These are phyloP conservation scores for Hirtodrosophila alboralis DNA, from an alignment of 2,888 invertebrate species.

Conservation along the genomic window DNA sequence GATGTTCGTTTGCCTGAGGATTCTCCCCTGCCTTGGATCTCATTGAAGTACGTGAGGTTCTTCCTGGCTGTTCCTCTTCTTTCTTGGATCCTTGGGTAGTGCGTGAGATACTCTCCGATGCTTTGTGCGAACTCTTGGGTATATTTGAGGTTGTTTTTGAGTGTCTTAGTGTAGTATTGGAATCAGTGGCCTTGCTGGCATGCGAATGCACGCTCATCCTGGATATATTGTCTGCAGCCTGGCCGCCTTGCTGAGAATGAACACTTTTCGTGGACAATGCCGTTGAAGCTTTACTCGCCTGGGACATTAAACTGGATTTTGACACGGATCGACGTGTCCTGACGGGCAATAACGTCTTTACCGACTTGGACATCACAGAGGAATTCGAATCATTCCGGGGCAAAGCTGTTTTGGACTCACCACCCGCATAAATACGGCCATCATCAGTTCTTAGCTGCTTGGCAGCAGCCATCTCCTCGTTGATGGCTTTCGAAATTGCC, in stretches of 20 bases:
- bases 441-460: slow-evolving; percentile 26
- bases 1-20: slow-evolving; percentile 2
- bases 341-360: slow-evolving; percentile 41
- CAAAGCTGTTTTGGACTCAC: neutral
- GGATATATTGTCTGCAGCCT: neutral
- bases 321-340: slow-evolving; percentile 19
- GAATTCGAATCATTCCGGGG: neutral
- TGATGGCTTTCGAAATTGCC: slow-evolving; percentile 57
- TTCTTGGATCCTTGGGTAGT: neutral
- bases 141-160: neutral
- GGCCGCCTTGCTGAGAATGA: neutral
- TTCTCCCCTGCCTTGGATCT: neutral
- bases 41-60: neutral
- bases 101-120: neutral
- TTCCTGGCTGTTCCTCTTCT: neutral
- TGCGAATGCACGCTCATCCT: slow-evolving; percentile 7
- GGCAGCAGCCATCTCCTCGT: slow-evolving; percentile 57
- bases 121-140: neutral
- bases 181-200: neutral
- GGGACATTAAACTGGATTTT: slow-evolving; percentile 12
- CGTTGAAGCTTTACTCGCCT: neutral
- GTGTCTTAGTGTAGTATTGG: neutral
- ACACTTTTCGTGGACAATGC: neutral
- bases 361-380: slow-evolving; percentile 7
- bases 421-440: slow-evolving; percentile 47